Conservation (phyloP, 92 coral and sea anemone genomes). For the Epizoanthus rinbou region DNA sequence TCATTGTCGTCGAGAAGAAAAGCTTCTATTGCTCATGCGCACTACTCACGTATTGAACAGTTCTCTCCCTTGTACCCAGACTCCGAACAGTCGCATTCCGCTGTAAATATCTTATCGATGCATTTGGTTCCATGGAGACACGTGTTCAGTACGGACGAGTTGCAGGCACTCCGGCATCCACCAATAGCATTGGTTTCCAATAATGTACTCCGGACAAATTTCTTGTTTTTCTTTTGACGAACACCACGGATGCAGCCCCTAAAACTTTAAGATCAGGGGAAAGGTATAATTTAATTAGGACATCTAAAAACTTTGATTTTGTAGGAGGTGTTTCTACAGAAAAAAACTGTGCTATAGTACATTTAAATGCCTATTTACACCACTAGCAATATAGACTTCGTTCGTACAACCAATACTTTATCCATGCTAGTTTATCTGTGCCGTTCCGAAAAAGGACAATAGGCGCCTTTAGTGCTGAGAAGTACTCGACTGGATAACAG, state of each 20-base stretch:
- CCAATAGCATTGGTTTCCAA: not conserved
- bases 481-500: no score
- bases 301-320: no score
- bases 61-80: not conserved
- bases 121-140: constrained; percentile 13
- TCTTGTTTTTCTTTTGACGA: constrained; percentile 6
- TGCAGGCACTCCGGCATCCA: constrained; percentile 32
- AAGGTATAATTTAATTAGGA: not conserved
- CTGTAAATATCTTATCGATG: constrained; percentile 27
- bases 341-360: no score
- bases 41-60: constrained; percentile 25
- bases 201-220: constrained; percentile 2
- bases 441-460: no score
- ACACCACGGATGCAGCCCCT: constrained; percentile 30
- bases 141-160: not conserved
- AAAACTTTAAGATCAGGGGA: not conserved
- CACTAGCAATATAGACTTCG: no score
- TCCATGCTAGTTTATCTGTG: no score
- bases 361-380: no score
- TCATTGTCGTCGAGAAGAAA: no score
- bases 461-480: no score
- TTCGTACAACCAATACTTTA: no score
- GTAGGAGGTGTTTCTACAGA: no score
- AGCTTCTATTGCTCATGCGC: not conserved
- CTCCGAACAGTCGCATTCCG: constrained; percentile 19